A percentile compares a stretch with the other conserved stretches of the same genome.
phyloP scores from a whole-genome alignment of 2,113 vertebrate species.

The Syngnathus typhle region DNA sequence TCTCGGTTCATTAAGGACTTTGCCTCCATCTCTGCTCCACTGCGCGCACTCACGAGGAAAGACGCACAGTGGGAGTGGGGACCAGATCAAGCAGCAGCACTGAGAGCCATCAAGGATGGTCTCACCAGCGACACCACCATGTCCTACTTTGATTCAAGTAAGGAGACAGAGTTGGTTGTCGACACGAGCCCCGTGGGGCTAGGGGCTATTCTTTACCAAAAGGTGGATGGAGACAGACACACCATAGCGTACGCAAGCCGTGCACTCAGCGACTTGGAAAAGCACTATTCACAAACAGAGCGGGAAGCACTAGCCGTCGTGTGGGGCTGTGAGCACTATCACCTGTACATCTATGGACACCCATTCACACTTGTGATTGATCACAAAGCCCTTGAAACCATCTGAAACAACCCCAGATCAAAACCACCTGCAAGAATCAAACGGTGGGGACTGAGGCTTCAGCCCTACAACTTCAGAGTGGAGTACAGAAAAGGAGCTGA shows the following conservation, averaged over 20 bases:
- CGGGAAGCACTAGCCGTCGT: too few species aligned
- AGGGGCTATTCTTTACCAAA: slow-evolving; percentile 21
- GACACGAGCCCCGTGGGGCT: neutral
- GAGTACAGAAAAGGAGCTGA: too few species aligned
- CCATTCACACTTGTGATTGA: too few species aligned
- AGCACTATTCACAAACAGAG: neutral
- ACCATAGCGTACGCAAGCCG: slow-evolving; percentile 20
- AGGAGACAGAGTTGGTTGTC: slow-evolving; percentile 4
- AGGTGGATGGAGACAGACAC: neutral
- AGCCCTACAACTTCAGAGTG: too few species aligned
- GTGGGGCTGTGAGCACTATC: too few species aligned
- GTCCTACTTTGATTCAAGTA: slow-evolving; percentile 17
- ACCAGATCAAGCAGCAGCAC: neutral
- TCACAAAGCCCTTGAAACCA: too few species aligned
- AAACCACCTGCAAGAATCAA: too few species aligned
- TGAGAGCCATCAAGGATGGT: neutral
- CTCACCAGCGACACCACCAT: slow-evolving; percentile 12
- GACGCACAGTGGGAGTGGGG: slow-evolving; percentile 6
- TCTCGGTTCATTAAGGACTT: slow-evolving; percentile 24
- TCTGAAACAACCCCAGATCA: too few species aligned
- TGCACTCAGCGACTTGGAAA: slow-evolving; percentile 14
- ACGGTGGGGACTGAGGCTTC: too few species aligned
- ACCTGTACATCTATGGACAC: too few species aligned
- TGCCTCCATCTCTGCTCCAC: slow-evolving; percentile 14
- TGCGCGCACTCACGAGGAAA: slow-evolving; percentile 20